phyloP scores from a whole-genome alignment of 2,797 vertebrate genomes.

The Aulostomus chinensis region DNA sequence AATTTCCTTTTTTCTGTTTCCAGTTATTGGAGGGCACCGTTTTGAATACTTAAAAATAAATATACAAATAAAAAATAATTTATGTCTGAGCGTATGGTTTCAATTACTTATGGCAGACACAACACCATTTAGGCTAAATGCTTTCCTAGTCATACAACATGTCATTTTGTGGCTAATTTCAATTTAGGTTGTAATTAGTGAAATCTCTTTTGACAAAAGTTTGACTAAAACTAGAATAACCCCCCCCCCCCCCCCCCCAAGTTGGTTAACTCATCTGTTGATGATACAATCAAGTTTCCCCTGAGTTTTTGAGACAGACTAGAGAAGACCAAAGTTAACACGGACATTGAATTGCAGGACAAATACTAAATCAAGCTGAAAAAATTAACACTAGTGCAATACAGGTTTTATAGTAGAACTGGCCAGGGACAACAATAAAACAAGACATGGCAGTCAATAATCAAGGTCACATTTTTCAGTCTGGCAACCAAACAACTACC shows the following conservation, averaged over 20 bases:
- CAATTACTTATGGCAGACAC: too few relatives aligned
- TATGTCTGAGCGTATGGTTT: too few relatives aligned
- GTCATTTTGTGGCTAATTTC: background rate
- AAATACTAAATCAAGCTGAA: background rate
- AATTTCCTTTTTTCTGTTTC: background rate
- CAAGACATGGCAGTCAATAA: constrained; percentile 76
- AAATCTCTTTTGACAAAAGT: too few relatives aligned
- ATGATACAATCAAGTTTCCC: too few relatives aligned
- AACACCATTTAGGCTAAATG: background rate
- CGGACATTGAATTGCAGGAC: background rate
- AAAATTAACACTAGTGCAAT: background rate
- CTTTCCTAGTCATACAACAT: background rate
- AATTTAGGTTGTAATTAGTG: too few relatives aligned
- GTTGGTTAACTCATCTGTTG: too few relatives aligned
- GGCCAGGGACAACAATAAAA: constrained; percentile 67
- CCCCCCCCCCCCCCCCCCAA: too few relatives aligned
- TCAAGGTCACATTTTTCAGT: constrained; percentile 81
- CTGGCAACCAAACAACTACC: constrained; percentile 77
- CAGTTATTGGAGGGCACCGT: background rate
- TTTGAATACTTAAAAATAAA: background rate
- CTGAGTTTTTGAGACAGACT: too few relatives aligned
- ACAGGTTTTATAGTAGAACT: constrained; percentile 49
- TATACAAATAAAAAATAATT: background rate
- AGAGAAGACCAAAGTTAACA: background rate
- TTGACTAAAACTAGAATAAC: too few relatives aligned